Evolutionary conservation across 2,113 vertebrate genomes (phyloP), one percentile per base, ranked within the genome.

Genomic region (Vulpes lagopus): DNA sequence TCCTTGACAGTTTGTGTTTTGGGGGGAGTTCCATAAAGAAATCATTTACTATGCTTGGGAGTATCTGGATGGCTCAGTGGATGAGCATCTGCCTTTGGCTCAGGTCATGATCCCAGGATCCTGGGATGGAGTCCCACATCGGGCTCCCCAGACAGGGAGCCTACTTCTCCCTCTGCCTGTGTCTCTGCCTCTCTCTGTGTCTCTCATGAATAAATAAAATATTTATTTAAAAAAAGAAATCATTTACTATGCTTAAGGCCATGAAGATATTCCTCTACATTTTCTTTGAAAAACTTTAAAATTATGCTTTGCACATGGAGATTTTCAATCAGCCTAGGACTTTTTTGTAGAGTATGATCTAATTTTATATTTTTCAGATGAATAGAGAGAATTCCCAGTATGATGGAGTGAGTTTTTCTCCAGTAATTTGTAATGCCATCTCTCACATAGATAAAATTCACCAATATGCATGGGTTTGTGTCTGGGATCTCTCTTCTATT

Each of bases 221-320:
- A 6, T 43, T 43, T 43, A 7, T 43, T 43, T 7, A 43, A 43
- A 43, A 43, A 43, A 43, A 43, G 38, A 92, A 91, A 93, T 64
- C 10, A 19, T 80, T 64, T 59, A 64, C n/a, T 35, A 79, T 20
- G 43, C 73, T 62, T 49, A 85, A 76, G 17, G 27, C 96, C 55
- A 74, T 35, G 43, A 55, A 79, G 51, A 71, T 84, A 90, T 69
- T 60, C 12, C 53, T 17, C 53, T 51, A 15, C 22, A 76, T 67
- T 85, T 91, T 53, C 78, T 89, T 81, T 80, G 49, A 88, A 91
- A 92, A 73, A 11, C 49, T 93, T 93, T 53, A 38, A 94, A 94
- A 64, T 64, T 76, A 76, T 92, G 30, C 23, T 85, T 95, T 90
- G 89, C 51, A 80, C 27, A 25, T 62, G 30, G 71, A 89, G 30